These are phyloP conservation scores for Arenaria interpres DNA, from an alignment of 2,113 vertebrate species.

Conservation along the genomic window DNA sequence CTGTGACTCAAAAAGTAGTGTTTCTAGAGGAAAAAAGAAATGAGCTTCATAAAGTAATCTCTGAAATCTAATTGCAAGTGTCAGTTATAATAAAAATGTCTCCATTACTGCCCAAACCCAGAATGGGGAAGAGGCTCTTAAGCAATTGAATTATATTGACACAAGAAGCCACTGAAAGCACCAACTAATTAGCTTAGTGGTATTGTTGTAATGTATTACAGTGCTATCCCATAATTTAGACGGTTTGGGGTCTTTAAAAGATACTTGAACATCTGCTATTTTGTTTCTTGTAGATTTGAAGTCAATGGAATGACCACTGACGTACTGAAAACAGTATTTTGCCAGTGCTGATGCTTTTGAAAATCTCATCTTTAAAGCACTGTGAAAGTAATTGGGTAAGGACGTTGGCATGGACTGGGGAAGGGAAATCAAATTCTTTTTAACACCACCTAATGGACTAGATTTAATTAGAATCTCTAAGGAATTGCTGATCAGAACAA, in stretches of 20 bases:
- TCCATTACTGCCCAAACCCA: neutral
- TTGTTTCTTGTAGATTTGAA: slow-evolving; percentile 16
- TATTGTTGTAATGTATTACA: slow-evolving; percentile 1
- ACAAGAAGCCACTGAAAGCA: neutral
- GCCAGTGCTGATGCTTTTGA: neutral
- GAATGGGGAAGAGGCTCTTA: neutral
- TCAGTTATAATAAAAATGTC: slow-evolving; percentile 7
- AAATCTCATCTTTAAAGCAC: slow-evolving; percentile 15
- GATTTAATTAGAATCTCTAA: slow-evolving; percentile 44
- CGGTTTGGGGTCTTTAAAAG: neutral
- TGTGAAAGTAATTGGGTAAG: slow-evolving; percentile 13
- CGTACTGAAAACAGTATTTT: slow-evolving; percentile 24
- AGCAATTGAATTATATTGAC: slow-evolving; percentile 34
- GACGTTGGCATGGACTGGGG: neutral
- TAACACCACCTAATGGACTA: slow-evolving; percentile 25
- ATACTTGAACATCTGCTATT: neutral
- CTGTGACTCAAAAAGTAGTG: neutral
- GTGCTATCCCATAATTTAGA: slow-evolving; percentile 2
- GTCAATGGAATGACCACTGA: neutral
- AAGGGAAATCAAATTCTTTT: slow-evolving; percentile 34
- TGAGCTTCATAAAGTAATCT: neutral
- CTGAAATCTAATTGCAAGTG: slow-evolving; percentile 4
- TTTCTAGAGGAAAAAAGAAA: neutral
- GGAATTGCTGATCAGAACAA: slow-evolving; percentile 26
- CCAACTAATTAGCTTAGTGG: slow-evolving; percentile 2